Evolutionary conservation across 2,797 vertebrate species (phyloP).

Genomic region (Xiphophorus birchmanni): DNA sequence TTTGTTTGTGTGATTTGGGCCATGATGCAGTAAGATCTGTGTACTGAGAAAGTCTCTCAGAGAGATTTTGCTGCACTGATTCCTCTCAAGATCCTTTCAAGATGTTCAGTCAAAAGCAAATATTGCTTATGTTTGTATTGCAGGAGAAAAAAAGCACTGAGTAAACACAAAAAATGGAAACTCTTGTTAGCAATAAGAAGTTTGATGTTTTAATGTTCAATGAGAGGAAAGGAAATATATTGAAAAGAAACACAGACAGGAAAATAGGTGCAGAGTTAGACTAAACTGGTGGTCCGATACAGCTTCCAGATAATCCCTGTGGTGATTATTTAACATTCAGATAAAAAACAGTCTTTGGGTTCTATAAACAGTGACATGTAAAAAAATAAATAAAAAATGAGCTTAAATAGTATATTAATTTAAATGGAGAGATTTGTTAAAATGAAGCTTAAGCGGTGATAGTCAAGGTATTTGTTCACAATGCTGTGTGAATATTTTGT

Average conservation of each 20-base stretch:
- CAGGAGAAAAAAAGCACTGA: constrained; percentile 21
- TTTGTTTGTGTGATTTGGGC: constrained; percentile 42
- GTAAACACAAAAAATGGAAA: background rate
- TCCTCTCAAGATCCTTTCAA: constrained; percentile 37
- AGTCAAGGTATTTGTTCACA: background rate
- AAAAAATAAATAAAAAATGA: no score
- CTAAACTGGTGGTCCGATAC: background rate
- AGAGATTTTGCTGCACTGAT: constrained; percentile 12
- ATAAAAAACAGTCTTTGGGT: background rate
- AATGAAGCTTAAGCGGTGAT: background rate
- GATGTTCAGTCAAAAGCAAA: constrained; percentile 39
- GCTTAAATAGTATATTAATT: background rate
- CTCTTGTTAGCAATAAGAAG: constrained; percentile 19
- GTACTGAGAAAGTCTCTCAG: constrained; percentile 3
- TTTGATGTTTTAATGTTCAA: constrained; percentile 9
- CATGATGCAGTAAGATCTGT: constrained; percentile 44
- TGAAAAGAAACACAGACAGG: background rate
- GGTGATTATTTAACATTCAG: background rate
- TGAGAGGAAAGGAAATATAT: background rate
- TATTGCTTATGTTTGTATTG: constrained; percentile 35
- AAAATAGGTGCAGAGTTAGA: background rate
- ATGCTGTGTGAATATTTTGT: background rate
- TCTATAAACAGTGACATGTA: background rate
- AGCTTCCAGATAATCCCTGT: background rate
- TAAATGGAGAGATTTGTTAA: background rate